Evolutionary conservation across 2,113 vertebrate genomes (phyloP).

Genomic region (Romanogobio albipinnatus): DNA sequence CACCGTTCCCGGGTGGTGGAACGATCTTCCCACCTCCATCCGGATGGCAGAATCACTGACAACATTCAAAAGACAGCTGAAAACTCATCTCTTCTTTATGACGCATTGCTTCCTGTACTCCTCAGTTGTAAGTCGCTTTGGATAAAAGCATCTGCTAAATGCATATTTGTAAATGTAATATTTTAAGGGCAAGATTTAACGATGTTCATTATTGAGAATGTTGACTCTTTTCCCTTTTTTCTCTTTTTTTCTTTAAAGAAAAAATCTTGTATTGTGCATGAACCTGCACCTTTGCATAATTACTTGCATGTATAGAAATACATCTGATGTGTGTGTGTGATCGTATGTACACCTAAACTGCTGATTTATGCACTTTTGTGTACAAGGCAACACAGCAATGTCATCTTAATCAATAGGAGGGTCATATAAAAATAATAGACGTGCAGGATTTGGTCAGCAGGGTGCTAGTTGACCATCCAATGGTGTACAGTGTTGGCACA

Average conservation of each 20-base stretch:
- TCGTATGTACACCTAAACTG: not conserved
- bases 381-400: not conserved
- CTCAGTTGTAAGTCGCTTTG: no score
- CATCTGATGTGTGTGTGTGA: not conserved
- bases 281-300: no score
- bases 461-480: not conserved
- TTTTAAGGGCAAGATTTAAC: not conserved
- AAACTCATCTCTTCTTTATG: no score
- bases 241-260: no score
- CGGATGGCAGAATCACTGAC: no score
- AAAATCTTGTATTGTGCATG: not conserved
- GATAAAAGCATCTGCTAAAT: no score
- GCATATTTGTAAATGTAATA: not conserved
- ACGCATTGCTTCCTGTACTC: no score
- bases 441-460: not conserved
- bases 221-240: not conserved
- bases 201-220: not conserved
- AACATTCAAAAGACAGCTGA: no score
- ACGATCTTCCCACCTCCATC: no score
- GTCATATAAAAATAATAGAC: slow-evolving; percentile 22
- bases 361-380: not conserved
- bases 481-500: not conserved
- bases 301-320: not conserved
- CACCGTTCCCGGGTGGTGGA: no score
- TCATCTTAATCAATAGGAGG: not conserved